Base-by-base conservation (phyloP, 2,113 vertebrate species). In the Archilochus colubris region DNA sequence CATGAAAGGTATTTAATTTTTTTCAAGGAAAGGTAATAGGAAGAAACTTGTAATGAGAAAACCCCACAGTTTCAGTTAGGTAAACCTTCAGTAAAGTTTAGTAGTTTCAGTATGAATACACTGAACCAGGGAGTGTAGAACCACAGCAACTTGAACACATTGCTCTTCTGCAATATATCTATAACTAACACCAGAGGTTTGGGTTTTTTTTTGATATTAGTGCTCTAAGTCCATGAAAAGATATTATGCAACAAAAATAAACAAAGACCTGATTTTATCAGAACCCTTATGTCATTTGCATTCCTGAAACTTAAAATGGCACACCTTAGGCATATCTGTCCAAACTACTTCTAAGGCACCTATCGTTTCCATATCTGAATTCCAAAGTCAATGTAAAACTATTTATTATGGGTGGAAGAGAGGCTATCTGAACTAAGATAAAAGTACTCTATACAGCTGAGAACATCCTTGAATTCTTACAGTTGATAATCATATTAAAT, bases 391-490 rank as follows among this genome's bases (percentile, higher is more conserved):
- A 81, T 67, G 67, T 67, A 74, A 91, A 87, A 90, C 64, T 94
- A 73, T 96, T 97, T 96, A 81, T 64, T 61, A 46, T 90, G 91
- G 95, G 95, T 91, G 82, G 67, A 57, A 95, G 31, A 92, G 86
- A 92, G 28, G 24, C 9, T 82, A 33, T 7, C 53, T 85, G 69
- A 91, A 88, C 79, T 87, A 75, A 86, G 59, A 75, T 19, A 6
- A 87, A 92, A 93, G 78, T 46, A 62, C 20, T 79, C 33, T 6
- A 1, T 77, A 21, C 64, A 91, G 82, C 22, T 59, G 57, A 87
- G 58, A 36, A 76, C 22, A 28, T 48, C 76, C 31, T 87, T 82
- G 17, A 11, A n/a, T 76, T 80, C 54, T 76, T 58, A 79, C 19
- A 43, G 33, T 33, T 31, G n/a, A 12, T 77, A 73, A 73, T 40